Percentiles rank a stretch among this genome's conserved stretches.
These are phyloP conservation scores for Spodoptera littoralis DNA, from an alignment of 2,888 invertebrate species.

Conservation along the genomic window DNA sequence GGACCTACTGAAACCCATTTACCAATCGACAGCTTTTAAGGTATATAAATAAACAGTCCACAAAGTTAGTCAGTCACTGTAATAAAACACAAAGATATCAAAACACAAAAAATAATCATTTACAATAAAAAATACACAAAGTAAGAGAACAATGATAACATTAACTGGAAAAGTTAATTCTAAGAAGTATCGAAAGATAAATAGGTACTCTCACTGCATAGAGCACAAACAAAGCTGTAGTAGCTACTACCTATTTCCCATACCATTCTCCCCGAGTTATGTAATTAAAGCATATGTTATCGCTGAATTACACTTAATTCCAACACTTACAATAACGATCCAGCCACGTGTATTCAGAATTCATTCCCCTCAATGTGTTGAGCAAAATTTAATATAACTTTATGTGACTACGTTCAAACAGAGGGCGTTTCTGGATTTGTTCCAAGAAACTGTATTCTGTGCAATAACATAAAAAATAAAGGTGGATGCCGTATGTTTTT, in stretches of 20 bases:
- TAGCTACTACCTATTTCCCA: background rate
- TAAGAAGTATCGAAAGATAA: too few relatives aligned
- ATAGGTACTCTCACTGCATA: too few relatives aligned
- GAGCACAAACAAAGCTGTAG: background rate
- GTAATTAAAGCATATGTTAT: constrained; percentile 5
- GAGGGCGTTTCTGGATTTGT: constrained; percentile 57
- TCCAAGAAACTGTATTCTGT: constrained; percentile 46
- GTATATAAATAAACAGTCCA: too few relatives aligned
- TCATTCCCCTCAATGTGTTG: constrained; percentile 37
- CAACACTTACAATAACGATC: constrained; percentile 22
- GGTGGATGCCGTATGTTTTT: constrained; percentile 7
- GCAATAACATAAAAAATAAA: constrained; percentile 34
- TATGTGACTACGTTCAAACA: constrained; percentile 37
- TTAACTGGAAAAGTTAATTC: too few relatives aligned
- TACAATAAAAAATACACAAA: too few relatives aligned
- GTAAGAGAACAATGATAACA: too few relatives aligned
- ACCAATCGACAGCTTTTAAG: too few relatives aligned
- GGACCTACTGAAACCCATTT: too few relatives aligned
- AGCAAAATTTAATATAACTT: constrained; percentile 51
- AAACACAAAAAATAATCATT: too few relatives aligned
- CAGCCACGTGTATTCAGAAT: constrained; percentile 42
- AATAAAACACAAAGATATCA: too few relatives aligned
- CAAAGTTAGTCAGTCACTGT: too few relatives aligned
- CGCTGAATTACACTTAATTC: constrained; percentile 21
- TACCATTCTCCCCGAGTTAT: background rate